A percentile compares a stretch with the other conserved stretches of the same genome.
These are phyloP conservation scores for Glossosoma conforme DNA, from an alignment of 1,140 invertebrate species.

Conservation along the genomic window DNA sequence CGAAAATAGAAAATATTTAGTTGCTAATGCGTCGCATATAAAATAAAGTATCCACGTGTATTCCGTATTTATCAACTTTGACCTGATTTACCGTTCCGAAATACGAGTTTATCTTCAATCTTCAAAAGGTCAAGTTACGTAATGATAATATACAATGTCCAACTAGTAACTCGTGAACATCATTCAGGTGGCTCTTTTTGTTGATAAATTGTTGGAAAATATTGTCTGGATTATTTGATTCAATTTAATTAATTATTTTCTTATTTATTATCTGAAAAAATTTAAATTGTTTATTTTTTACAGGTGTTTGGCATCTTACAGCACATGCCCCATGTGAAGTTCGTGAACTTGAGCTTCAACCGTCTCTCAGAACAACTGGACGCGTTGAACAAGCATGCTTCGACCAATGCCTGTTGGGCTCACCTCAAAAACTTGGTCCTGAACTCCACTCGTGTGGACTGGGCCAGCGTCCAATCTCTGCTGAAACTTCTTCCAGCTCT, in stretches of 20 bases:
- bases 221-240: not conserved
- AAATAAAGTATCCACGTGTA: no score
- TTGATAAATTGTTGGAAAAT: no score
- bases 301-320: conserved; percentile 79
- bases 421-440: conserved; percentile 73
- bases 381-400: conserved; percentile 41
- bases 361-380: conserved; percentile 63
- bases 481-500: conserved; percentile 70
- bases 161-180: no score
- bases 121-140: no score
- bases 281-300: conserved; percentile 23
- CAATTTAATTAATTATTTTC: not conserved
- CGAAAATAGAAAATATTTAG: no score
- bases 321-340: conserved; percentile 81
- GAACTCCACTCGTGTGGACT: conserved; percentile 80
- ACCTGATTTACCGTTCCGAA: no score
- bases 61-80: no score
- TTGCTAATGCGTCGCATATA: no score
- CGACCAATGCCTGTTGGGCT: conserved; percentile 52
- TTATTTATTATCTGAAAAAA: not conserved
- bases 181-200: no score
- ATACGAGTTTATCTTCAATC: no score
- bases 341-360: conserved; percentile 89
- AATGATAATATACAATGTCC: no score
- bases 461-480: conserved; percentile 74